phyloP scores from a whole-genome alignment of 1,140 invertebrate genomes.

The Drosophila parabipectinata region DNA sequence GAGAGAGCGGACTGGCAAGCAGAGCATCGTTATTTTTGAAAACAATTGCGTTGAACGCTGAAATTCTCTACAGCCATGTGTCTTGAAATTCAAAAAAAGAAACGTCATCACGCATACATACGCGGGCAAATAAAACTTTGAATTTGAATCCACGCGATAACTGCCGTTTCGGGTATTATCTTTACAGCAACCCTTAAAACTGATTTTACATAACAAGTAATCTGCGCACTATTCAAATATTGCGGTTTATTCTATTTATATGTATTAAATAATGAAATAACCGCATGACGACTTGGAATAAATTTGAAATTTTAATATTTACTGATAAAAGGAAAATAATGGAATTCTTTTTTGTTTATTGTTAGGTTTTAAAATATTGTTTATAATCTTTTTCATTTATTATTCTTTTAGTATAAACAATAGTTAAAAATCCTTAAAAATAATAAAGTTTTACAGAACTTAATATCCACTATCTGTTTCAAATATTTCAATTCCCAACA shows the following conservation, averaged over 20 bases:
- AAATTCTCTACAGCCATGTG: slow-evolving; percentile 44
- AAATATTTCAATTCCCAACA: no score
- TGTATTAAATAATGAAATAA: background rate
- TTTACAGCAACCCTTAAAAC: slow-evolving; percentile 62
- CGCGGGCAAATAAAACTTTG: slow-evolving; percentile 52
- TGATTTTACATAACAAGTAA: slow-evolving; percentile 30
- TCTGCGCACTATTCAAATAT: slow-evolving; percentile 16
- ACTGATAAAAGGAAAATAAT: background rate
- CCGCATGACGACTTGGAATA: background rate
- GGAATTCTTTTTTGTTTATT: background rate
- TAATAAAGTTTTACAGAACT: no score
- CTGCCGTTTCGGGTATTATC: slow-evolving; percentile 41
- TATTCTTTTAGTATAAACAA: no score
- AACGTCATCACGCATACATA: slow-evolving; percentile 37
- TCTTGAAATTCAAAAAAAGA: slow-evolving; percentile 27
- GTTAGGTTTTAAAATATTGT: background rate
- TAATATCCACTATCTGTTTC: no score
- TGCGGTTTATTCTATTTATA: background rate
- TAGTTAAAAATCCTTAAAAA: no score
- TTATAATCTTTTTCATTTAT: background rate
- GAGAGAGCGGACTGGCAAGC: slow-evolving; percentile 1
- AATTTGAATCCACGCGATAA: slow-evolving; percentile 46
- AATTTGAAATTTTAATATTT: background rate
- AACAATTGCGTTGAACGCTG: slow-evolving; percentile 65
- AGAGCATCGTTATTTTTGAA: slow-evolving; percentile 75